Evolutionary conservation across 2,888 invertebrate genomes (phyloP).

Genomic region (Scaptomyza reducta): DNA sequence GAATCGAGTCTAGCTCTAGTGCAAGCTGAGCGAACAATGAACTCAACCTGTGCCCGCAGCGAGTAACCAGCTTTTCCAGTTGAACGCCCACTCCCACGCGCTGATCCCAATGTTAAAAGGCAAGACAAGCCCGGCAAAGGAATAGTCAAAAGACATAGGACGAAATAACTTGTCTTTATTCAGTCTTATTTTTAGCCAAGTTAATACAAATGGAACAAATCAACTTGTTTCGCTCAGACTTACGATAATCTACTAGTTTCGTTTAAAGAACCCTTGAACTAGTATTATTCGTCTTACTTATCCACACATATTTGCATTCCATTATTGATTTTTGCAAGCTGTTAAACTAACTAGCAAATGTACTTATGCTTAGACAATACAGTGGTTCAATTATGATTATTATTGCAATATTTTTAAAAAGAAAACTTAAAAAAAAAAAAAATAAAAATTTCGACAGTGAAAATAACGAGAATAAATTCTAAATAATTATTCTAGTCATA

Average conservation of each 20-base stretch:
- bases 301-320: too few relatives aligned
- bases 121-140: not conserved
- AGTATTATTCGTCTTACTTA: not conserved
- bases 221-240: not conserved
- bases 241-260: not conserved
- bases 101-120: not conserved
- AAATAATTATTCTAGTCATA: not conserved
- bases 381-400: not conserved
- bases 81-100: conserved; percentile 9
- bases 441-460: too few relatives aligned
- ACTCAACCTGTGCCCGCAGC: conserved; percentile 10
- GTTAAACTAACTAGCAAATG: conserved; percentile 3
- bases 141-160: not conserved
- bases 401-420: too few relatives aligned
- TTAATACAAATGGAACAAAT: not conserved
- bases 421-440: too few relatives aligned
- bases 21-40: conserved; percentile 1
- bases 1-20: conserved; percentile 2
- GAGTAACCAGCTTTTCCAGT: conserved; percentile 16
- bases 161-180: not conserved
- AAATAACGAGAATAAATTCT: not conserved
- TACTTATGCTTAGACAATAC: conserved; percentile 9
- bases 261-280: conserved; percentile 17
- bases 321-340: conserved; percentile 2
- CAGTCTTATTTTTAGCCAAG: not conserved